phyloP scores from a whole-genome alignment of 2,888 invertebrate genomes.

The Orthosia incerta region DNA sequence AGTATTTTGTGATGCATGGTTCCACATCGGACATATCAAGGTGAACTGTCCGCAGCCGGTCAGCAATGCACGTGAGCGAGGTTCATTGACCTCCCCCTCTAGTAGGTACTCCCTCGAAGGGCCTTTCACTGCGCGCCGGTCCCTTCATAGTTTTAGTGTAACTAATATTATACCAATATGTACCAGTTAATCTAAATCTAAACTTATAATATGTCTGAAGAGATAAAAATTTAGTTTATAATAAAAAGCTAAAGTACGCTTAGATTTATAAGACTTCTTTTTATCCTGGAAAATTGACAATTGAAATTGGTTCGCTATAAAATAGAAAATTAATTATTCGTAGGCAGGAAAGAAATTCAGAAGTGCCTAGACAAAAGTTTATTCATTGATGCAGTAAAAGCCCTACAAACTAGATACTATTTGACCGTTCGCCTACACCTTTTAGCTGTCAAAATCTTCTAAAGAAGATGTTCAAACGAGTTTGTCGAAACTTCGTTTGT shows the following conservation, averaged over 20 bases:
- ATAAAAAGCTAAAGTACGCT: too few relatives aligned
- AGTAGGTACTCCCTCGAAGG: slow-evolving; percentile 13
- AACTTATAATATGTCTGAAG: background rate
- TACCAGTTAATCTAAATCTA: too few relatives aligned
- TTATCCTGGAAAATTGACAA: too few relatives aligned
- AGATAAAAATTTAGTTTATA: too few relatives aligned
- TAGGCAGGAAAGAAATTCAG: background rate
- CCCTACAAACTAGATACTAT: background rate
- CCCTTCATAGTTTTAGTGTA: slow-evolving; percentile 30
- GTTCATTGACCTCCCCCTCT: slow-evolving; percentile 51
- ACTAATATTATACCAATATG: background rate
- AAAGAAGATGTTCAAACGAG: slow-evolving; percentile 1
- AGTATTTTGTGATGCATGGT: background rate
- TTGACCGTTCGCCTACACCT: background rate
- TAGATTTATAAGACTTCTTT: too few relatives aligned
- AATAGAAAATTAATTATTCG: background rate
- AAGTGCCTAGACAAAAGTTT: background rate
- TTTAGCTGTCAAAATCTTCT: background rate
- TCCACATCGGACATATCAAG: slow-evolving; percentile 32
- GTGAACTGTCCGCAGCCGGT: slow-evolving; percentile 39
- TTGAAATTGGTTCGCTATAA: background rate
- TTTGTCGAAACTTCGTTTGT: slow-evolving; percentile 12
- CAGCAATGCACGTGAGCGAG: slow-evolving; percentile 45
- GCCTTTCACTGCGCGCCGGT: slow-evolving; percentile 56
- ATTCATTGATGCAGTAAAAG: background rate